Evolutionary conservation across 2,113 vertebrate species (phyloP).

Genomic region (Globicephala melas): DNA sequence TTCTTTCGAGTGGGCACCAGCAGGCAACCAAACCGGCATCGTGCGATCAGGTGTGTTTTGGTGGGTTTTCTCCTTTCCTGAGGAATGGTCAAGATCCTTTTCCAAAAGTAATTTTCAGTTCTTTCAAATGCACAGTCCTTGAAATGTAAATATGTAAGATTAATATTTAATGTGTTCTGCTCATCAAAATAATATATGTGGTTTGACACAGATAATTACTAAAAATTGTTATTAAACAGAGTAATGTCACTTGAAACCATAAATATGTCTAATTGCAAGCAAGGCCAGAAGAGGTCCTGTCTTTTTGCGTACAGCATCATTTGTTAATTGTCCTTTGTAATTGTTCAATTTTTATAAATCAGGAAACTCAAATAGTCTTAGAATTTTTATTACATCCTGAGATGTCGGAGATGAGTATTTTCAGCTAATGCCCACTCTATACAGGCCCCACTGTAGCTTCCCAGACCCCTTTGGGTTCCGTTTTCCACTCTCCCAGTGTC

Average conservation of each 20-base stretch:
- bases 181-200: background rate
- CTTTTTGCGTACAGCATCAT: background rate
- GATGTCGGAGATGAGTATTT: background rate
- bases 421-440: background rate
- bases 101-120: slow-evolving; percentile 46
- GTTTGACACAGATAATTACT: slow-evolving; percentile 38
- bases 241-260: slow-evolving; percentile 19
- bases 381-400: background rate
- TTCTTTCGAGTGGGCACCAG: background rate
- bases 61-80: slow-evolving; percentile 26
- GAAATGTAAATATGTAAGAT: slow-evolving; percentile 46
- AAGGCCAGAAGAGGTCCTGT: background rate
- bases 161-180: slow-evolving; percentile 53
- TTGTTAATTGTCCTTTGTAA: slow-evolving; percentile 28
- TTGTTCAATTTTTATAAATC: background rate
- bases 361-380: background rate
- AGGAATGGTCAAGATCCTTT: background rate
- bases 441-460: background rate
- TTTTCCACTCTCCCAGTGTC: background rate
- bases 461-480: background rate
- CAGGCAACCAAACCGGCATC: background rate
- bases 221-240: slow-evolving; percentile 9
- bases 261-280: background rate
- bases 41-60: background rate
- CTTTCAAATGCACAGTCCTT: slow-evolving; percentile 18